These are phyloP conservation scores for Lampris incognitus DNA, from an alignment of 2,113 vertebrate genomes.

Conservation along the genomic window DNA sequence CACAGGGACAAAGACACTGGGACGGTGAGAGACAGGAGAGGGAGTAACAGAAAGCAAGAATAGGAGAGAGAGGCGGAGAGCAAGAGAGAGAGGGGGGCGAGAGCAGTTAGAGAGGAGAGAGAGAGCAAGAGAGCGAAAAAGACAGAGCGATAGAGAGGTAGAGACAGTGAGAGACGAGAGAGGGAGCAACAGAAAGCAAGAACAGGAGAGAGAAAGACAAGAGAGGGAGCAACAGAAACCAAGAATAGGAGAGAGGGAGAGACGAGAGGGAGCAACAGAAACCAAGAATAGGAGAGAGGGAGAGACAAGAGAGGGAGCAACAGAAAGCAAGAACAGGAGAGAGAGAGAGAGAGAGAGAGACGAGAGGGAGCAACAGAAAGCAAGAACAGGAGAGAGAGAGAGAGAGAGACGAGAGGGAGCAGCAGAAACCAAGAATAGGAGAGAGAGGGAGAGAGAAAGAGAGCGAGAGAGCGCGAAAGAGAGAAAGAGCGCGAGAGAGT, in stretches of 20 bases:
- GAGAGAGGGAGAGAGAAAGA: background rate
- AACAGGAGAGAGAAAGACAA: conserved; percentile 11
- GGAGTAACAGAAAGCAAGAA: conserved; percentile 10
- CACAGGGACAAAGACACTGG: background rate
- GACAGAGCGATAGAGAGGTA: conserved; percentile 19
- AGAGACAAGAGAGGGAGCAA: no score
- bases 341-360: background rate
- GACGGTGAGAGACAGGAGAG: background rate
- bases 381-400: conserved; percentile 27
- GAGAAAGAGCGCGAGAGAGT: conserved; percentile 38
- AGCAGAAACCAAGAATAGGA: conserved; percentile 7
- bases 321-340: no score
- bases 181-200: conserved; percentile 47
- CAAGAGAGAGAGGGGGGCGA: conserved; percentile 64
- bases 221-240: conserved; percentile 23
- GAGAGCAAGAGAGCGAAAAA: conserved; percentile 38
- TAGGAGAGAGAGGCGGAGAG: conserved; percentile 37
- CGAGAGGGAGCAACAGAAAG: conserved; percentile 22
- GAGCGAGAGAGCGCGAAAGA: conserved; percentile 11
- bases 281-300: conserved; percentile 10
- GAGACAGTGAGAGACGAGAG: conserved; percentile 30
- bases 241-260: conserved; percentile 27
- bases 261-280: background rate
- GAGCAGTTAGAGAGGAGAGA: background rate
- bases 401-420: background rate